Percentiles rank a stretch among this genome's conserved stretches.
Evolutionary conservation across 23 tunicate species (phyloP).

Genomic region (Oikopleura dioica): DNA sequence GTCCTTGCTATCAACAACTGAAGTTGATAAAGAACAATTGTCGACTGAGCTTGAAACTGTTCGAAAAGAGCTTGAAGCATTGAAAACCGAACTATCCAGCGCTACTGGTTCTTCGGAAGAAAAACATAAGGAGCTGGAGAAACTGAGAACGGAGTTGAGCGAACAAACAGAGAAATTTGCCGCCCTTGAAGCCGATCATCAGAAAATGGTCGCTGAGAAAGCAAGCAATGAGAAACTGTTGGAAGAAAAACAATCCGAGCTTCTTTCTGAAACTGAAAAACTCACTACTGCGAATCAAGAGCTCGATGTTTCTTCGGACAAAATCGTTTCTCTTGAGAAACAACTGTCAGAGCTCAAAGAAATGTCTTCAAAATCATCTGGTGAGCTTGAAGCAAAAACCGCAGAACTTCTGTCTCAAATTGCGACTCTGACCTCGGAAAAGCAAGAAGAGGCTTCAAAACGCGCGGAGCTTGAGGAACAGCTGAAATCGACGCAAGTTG

Average conservation of each 20-base stretch:
- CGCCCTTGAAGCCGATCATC: constrained; percentile 15
- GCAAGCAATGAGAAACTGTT: background rate
- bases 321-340: background rate
- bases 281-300: constrained; percentile 8
- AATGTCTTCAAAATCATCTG: background rate
- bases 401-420: background rate
- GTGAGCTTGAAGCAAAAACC: background rate
- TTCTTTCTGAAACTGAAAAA: background rate
- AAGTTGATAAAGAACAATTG: background rate
- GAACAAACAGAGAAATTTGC: background rate
- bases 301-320: background rate
- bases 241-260: background rate
- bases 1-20: background rate
- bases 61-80: constrained; percentile 17
- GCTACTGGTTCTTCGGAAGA: constrained; percentile 7
- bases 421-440: background rate
- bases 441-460: background rate
- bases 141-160: constrained; percentile 9
- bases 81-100: constrained; percentile 12
- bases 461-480: background rate
- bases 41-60: too few species aligned
- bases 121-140: constrained; percentile 10
- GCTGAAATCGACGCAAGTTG: background rate
- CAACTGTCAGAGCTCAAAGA: background rate
- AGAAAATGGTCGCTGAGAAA: background rate